These are phyloP conservation scores for Lampris megalopsis DNA, from an alignment of 2,113 vertebrate genomes.

Conservation along the genomic window DNA sequence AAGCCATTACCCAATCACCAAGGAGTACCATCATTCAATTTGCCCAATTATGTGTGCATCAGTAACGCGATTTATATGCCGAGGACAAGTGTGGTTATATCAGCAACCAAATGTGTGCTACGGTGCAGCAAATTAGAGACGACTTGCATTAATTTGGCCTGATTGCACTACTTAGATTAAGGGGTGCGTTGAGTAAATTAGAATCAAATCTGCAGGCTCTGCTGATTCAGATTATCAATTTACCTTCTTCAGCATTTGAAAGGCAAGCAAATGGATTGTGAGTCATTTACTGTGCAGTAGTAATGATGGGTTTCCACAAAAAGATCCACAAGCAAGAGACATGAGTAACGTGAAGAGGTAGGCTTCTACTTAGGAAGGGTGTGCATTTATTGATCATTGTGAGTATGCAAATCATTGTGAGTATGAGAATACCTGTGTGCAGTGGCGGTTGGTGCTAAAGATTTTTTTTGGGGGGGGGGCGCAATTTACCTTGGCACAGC, in stretches of 20 bases:
- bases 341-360: background rate
- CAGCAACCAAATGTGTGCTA: background rate
- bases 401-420: too few relatives aligned
- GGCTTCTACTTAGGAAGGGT: too few relatives aligned
- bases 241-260: background rate
- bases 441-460: too few relatives aligned
- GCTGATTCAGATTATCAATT: conserved; percentile 3
- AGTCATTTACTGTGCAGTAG: background rate
- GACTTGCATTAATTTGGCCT: background rate
- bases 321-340: conserved; percentile 8
- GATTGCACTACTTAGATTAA: background rate
- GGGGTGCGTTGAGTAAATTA: background rate
- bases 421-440: too few relatives aligned
- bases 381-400: too few relatives aligned
- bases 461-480: too few relatives aligned
- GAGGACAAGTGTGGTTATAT: background rate
- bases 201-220: background rate
- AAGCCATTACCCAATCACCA: background rate
- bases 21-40: background rate
- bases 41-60: background rate
- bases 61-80: background rate
- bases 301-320: background rate
- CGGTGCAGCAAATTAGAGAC: background rate
- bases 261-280: background rate
- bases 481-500: too few relatives aligned